Conservation (phyloP, 1,140 invertebrate genomes). For the Trinorchestia longiramus region DNA sequence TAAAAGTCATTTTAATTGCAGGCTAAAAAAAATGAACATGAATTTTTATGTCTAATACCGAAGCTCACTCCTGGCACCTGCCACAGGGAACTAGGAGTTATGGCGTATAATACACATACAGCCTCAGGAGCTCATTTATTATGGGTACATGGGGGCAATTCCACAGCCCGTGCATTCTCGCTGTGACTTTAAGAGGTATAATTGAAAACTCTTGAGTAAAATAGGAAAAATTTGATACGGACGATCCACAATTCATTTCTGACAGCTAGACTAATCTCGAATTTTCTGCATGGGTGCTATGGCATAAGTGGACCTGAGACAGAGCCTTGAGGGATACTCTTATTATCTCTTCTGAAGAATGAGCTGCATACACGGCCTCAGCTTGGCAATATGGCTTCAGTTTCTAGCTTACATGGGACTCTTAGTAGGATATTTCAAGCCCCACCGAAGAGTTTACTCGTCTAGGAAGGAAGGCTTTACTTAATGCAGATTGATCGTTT, state of each 20-base stretch:
- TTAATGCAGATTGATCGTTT: slow-evolving; percentile 12
- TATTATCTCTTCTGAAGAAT: slow-evolving; percentile 18
- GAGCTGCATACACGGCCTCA: neutral
- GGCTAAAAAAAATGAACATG: neutral
- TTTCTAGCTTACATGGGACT: neutral
- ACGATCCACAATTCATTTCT: slow-evolving; percentile 17
- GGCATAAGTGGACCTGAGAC: neutral
- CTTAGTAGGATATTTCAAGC: neutral
- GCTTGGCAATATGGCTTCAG: neutral
- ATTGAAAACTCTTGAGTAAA: slow-evolving; percentile 30
- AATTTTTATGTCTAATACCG: neutral
- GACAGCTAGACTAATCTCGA: slow-evolving; percentile 15
- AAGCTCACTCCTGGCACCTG: neutral
- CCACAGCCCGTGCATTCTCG: slow-evolving; percentile 12
- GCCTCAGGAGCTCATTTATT: neutral
- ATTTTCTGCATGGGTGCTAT: slow-evolving; percentile 47
- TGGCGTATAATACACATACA: neutral
- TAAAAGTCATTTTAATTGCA: neutral
- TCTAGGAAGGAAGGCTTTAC: neutral
- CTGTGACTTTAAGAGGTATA: neutral
- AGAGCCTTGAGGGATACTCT: neutral
- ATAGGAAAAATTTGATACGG: neutral
- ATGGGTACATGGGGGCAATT: neutral
- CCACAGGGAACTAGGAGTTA: neutral
- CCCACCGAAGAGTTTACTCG: neutral